phyloP scores from a whole-genome alignment of 1,140 invertebrate species.

The Conopomorpha cramerella region DNA sequence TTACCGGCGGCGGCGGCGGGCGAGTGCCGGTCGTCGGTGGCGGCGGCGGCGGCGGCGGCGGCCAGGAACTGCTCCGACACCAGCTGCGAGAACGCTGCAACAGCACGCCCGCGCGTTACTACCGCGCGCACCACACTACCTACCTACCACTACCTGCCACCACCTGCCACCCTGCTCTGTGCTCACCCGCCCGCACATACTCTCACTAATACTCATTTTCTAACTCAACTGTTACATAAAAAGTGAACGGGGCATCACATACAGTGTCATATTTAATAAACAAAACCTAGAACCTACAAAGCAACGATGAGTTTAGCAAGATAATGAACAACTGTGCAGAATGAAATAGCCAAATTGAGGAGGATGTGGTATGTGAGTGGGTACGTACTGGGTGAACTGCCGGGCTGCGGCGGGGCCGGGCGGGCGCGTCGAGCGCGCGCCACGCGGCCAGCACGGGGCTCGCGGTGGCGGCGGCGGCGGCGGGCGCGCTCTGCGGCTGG shows the following conservation, averaged over 20 bases:
- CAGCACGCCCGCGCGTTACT: background rate
- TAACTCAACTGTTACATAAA: background rate
- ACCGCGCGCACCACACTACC: no score
- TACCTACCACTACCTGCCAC: no score
- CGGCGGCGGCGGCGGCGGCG: no score
- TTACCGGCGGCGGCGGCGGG: constrained; percentile 10
- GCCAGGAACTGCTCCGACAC: constrained; percentile 38
- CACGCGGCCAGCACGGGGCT: constrained; percentile 82
- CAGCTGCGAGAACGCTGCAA: constrained; percentile 37
- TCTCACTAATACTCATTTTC: no score
- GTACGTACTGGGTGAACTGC: constrained; percentile 34
- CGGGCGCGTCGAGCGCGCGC: constrained; percentile 70
- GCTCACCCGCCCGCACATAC: no score
- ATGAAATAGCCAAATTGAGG: constrained; percentile 9
- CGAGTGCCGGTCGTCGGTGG: no score
- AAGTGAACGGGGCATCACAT: no score
- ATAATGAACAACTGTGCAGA: background rate
- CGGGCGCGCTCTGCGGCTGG: constrained; percentile 56
- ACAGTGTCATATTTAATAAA: background rate
- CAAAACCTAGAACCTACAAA: background rate
- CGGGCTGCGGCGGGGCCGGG: constrained; percentile 33
- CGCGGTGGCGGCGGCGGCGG: constrained; percentile 81
- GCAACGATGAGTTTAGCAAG: background rate
- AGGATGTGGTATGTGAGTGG: background rate
- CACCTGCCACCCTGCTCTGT: no score